A percentile compares a stretch with the other conserved stretches of the same genome.
Conservation (phyloP, 2,797 vertebrate genomes). For the Crax fasciolata region DNA sequence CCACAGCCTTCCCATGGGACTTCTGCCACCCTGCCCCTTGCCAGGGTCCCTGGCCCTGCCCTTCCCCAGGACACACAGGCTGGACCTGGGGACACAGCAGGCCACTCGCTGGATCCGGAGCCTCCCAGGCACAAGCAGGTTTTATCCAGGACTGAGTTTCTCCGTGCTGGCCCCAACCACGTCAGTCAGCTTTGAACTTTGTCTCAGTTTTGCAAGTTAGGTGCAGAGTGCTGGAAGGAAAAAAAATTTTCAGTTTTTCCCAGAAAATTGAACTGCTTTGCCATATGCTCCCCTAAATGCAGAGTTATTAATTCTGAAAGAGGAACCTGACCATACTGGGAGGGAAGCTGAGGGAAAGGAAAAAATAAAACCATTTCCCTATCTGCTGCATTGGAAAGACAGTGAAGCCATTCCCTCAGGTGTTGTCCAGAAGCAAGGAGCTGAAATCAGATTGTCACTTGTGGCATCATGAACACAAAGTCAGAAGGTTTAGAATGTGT, state of each 20-base stretch:
- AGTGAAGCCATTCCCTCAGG: rapidly evolving
- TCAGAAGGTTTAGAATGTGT: background rate
- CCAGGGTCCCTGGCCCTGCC: background rate
- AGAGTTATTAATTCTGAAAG: background rate
- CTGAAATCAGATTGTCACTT: background rate
- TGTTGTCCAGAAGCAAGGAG: background rate
- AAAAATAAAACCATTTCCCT: background rate
- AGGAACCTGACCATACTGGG: background rate
- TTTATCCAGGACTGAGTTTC: background rate
- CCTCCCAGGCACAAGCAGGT: rapidly evolving
- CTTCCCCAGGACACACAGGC: background rate
- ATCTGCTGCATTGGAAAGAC: rapidly evolving
- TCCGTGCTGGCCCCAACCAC: rapidly evolving
- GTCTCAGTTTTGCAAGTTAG: background rate
- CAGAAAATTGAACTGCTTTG: background rate
- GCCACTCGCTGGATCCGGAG: background rate
- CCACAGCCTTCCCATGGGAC: background rate
- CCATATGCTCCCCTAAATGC: background rate
- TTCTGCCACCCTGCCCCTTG: background rate
- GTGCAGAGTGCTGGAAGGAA: background rate
- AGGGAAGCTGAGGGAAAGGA: background rate
- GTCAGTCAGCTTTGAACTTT: background rate
- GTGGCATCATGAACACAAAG: rapidly evolving
- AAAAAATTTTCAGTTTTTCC: too few relatives aligned
- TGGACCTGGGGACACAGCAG: too few relatives aligned